Evolutionary conservation across 2,797 vertebrate genomes (phyloP).

Genomic region (Ctenochaetus hawaiiensis): DNA sequence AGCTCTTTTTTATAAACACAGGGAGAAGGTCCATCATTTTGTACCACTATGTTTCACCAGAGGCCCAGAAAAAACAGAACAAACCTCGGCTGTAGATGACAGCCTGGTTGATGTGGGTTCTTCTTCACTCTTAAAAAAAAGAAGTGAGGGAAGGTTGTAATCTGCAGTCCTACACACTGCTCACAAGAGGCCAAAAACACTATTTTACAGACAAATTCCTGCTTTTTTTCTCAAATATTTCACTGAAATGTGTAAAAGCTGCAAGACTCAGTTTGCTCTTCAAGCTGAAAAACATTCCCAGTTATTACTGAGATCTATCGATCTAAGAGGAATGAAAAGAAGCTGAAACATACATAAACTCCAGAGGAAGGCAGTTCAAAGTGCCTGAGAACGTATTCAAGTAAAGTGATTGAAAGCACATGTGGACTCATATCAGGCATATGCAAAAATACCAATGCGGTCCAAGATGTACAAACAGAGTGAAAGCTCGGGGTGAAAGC

Average conservation of each 20-base stretch:
- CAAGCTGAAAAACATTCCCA: not conserved
- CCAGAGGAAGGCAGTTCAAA: not conserved
- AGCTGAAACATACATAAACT: constrained; percentile 36
- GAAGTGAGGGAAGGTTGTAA: too few relatives aligned
- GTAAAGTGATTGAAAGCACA: constrained; percentile 37
- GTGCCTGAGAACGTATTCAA: not conserved
- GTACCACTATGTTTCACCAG: too few relatives aligned
- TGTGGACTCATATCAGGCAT: constrained; percentile 19
- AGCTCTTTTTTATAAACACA: too few relatives aligned
- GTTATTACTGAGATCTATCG: not conserved
- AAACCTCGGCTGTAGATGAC: too few relatives aligned
- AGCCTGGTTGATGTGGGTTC: too few relatives aligned
- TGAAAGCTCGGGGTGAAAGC: constrained; percentile 7
- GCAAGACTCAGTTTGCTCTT: not conserved
- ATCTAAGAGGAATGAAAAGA: constrained; percentile 21
- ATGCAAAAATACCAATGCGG: constrained; percentile 8
- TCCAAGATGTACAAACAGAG: constrained; percentile 30
- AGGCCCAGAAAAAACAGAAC: too few relatives aligned
- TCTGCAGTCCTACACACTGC: too few relatives aligned
- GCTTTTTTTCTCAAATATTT: not conserved
- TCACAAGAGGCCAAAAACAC: too few relatives aligned
- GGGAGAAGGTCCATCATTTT: too few relatives aligned
- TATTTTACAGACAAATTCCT: not conserved
- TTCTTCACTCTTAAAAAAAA: too few relatives aligned
- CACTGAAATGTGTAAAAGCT: not conserved